These are phyloP conservation scores for Nomada fabriciana DNA, from an alignment of 2,888 invertebrate genomes.

Conservation along the genomic window DNA sequence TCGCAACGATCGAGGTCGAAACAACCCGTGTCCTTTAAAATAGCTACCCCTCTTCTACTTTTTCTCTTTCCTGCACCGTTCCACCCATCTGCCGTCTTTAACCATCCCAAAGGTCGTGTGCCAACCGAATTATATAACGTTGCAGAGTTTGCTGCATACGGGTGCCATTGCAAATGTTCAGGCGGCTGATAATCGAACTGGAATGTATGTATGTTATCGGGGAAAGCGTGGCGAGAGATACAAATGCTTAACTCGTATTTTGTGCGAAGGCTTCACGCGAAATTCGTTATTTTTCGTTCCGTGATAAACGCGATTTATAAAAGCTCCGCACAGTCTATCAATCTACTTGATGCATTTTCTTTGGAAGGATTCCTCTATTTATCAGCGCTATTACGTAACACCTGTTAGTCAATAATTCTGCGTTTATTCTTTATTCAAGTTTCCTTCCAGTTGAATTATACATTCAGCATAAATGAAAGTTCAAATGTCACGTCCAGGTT, in stretches of 20 bases:
- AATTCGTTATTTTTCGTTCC: background rate
- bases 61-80: background rate
- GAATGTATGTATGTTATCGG: too few relatives aligned
- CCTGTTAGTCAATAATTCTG: slow-evolving; percentile 21
- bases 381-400: slow-evolving; percentile 53
- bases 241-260: background rate
- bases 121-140: slow-evolving; percentile 34
- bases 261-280: background rate
- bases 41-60: background rate
- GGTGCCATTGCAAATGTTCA: background rate
- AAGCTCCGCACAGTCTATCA: slow-evolving; percentile 21
- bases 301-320: slow-evolving; percentile 25
- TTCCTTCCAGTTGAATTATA: background rate
- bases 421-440: slow-evolving; percentile 24
- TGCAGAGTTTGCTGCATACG: background rate
- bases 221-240: background rate
- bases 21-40: slow-evolving; percentile 32
- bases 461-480: background rate
- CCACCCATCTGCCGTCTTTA: slow-evolving; percentile 2
- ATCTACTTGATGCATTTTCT: slow-evolving; percentile 28
- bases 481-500: background rate
- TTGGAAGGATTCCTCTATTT: slow-evolving; percentile 31
- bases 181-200: background rate
- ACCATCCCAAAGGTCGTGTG: slow-evolving; percentile 16
- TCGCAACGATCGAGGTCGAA: background rate